phyloP scores from a whole-genome alignment of 2,888 invertebrate species.

The Drosophila kanekoi region DNA sequence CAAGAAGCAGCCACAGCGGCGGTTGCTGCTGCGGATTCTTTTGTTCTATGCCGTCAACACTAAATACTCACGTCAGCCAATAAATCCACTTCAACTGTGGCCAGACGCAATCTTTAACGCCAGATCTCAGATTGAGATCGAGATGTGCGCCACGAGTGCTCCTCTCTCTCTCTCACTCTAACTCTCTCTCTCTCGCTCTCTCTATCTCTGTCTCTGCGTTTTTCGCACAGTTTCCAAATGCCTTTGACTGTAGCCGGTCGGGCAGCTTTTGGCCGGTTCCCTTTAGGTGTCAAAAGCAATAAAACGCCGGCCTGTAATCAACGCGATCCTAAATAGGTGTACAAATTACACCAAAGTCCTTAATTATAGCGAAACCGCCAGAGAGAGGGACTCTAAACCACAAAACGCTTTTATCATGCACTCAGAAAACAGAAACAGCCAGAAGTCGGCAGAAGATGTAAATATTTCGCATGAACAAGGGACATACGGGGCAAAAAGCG shows the following conservation, averaged over 20 bases:
- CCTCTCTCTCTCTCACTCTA: neutral
- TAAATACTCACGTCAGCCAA: conserved; percentile 84
- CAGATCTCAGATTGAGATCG: conserved; percentile 65
- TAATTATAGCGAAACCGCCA: conserved; percentile 85
- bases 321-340: conserved; percentile 85
- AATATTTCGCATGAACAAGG: no score
- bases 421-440: no score
- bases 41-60: conserved; percentile 84
- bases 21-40: conserved; percentile 49
- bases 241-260: conserved; percentile 42
- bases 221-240: conserved; percentile 69
- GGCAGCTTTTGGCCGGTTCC: conserved; percentile 67
- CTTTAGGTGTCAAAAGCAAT: conserved; percentile 86
- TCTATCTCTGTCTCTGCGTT: conserved; percentile 3
- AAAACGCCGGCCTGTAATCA: conserved; percentile 86
- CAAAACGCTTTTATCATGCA: conserved; percentile 57
- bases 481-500: no score
- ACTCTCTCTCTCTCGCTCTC: neutral
- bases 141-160: conserved; percentile 33
- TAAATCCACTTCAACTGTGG: conserved; percentile 83
- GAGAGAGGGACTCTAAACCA: conserved; percentile 46
- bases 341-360: conserved; percentile 85
- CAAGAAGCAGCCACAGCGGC: conserved; percentile 15
- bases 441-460: no score
- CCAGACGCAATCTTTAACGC: conserved; percentile 62